Evolutionary conservation across 1,140 invertebrate species (phyloP).

Genomic region (Calosoma granatense): DNA sequence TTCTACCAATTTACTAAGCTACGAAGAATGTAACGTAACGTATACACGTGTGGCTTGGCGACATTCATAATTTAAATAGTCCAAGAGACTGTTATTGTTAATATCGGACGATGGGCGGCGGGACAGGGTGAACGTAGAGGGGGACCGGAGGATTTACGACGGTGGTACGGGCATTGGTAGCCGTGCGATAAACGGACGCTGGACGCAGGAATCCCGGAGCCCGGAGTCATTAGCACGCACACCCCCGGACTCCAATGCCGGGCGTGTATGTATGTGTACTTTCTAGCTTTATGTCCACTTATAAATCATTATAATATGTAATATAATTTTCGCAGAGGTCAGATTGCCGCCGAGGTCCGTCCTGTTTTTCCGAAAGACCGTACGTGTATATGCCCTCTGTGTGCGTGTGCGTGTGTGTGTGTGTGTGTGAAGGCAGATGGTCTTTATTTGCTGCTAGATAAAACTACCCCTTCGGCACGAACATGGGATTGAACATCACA

Average conservation of each 20-base stretch:
- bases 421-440: neutral
- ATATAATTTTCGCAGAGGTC: constrained; percentile 11
- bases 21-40: too few relatives aligned
- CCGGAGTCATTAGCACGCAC: constrained; percentile 3
- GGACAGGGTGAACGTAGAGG: neutral
- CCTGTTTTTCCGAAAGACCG: neutral
- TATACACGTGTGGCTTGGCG: too few relatives aligned
- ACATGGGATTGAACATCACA: neutral
- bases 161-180: neutral
- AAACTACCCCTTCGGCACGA: neutral
- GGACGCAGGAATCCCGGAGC: neutral
- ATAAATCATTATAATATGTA: constrained; percentile 13
- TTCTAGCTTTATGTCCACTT: constrained; percentile 9
- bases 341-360: neutral
- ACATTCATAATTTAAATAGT: neutral
- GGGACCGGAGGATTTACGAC: neutral
- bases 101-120: neutral
- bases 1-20: too few relatives aligned
- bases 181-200: neutral
- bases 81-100: neutral
- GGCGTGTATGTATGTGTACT: neutral
- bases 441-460: neutral
- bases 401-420: too few relatives aligned
- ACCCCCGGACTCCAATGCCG: neutral
- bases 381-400: too few relatives aligned